Evolutionary conservation across 2,113 vertebrate species (phyloP).

Genomic region (Strigops habroptila): DNA sequence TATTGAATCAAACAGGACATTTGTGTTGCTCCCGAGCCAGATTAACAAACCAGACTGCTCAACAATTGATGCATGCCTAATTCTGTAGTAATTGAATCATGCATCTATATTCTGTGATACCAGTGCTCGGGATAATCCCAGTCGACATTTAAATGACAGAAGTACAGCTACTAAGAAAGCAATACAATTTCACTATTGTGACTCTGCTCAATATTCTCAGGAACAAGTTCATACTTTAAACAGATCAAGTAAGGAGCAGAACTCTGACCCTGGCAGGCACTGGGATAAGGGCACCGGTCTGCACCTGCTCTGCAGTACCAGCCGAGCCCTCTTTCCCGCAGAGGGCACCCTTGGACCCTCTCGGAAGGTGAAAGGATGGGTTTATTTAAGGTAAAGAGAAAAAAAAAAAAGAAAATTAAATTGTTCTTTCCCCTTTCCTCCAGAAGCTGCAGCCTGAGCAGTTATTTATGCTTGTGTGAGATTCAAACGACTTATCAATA

Average conservation of each 20-base stretch:
- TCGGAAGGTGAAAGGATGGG: not conserved
- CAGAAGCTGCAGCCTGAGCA: not conserved
- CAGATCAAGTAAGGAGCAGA: not conserved
- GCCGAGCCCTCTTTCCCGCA: not conserved
- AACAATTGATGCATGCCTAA: not conserved
- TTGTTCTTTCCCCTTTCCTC: not conserved
- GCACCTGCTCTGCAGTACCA: rapidly evolving
- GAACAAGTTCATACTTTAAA: not conserved
- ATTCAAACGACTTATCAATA: not conserved
- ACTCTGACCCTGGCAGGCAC: not conserved
- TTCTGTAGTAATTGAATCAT: not conserved
- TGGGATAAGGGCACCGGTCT: rapidly evolving
- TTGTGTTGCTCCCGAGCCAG: not conserved
- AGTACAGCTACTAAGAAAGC: not conserved
- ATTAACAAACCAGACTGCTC: not conserved
- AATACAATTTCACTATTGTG: not conserved
- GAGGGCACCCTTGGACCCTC: not conserved
- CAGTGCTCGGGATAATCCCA: not conserved
- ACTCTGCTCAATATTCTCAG: not conserved
- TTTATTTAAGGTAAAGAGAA: not conserved
- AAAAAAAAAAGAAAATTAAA: not conserved
- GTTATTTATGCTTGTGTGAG: not conserved
- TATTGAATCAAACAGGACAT: not conserved
- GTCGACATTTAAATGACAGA: not conserved
- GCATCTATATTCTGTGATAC: not conserved